Base-by-base conservation (phyloP, 2,797 vertebrate species). In the Microcaecilia unicolor region DNA sequence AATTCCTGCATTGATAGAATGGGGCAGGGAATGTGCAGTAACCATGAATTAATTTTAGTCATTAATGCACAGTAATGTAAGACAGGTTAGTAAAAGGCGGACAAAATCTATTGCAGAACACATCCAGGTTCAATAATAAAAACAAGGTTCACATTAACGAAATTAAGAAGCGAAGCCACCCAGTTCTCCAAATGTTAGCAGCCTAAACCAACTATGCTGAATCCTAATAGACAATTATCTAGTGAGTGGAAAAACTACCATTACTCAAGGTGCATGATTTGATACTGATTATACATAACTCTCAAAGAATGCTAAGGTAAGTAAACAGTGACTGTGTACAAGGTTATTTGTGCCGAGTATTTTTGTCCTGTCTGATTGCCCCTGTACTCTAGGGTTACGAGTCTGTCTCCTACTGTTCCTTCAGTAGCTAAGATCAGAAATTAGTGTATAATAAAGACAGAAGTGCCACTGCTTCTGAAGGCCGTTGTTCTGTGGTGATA, bases 401-500 rank as follows among this genome's bases (percentile, higher is more conserved):
- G 21, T 59, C 37, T 36, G 17, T 41, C 24, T 22, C 33, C 28
- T 21, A 28, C 21, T 28, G 20, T 21, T 41, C 4, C 2, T 41
- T 29, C 4, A 0, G 18, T 34, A 28, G 16, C 45, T 35, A 13
- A 15, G 26, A 28, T 47, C 5, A 5, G 30, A 43, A 40, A 34
- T 22, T 18, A n/a, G n/a, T n/a, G n/a, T n/a, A 1, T 9, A 38
- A 33, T 33, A 36, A 42, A 44, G 37, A 43, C 7, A 22, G 4
- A n/a, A 11, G 3, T 1, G 1, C 34, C 22, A 43, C 9, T 25
- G 14, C 34, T 25, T 7, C 25, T 3, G 1, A n/a, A 23, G 9
- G 34, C 25, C 41, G 31, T 42, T 55, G 51, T 41, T 36, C 28
- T 24, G 7, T 13, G 19, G 51, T 41, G 58, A 61, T 55, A 54